Conservation (phyloP, 1,140 invertebrate genomes). For the Philaenus spumarius region DNA sequence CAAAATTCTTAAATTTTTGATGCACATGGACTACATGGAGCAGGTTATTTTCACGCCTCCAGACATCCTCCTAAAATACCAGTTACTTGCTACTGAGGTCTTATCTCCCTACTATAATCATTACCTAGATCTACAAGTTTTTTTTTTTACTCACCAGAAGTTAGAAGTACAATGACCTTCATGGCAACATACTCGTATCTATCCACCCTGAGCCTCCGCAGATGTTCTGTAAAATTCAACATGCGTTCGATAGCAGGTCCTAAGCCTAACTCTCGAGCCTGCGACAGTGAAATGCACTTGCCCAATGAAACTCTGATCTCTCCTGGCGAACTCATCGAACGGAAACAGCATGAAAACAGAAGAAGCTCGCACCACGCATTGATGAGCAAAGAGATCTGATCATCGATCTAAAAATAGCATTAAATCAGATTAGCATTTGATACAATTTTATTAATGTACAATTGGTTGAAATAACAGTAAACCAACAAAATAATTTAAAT, state of each 20-base stretch:
- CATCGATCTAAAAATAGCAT: constrained; percentile 75
- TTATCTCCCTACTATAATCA: background rate
- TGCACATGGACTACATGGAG: too few species aligned
- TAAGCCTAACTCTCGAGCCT: constrained; percentile 60
- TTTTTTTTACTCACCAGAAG: constrained; percentile 67
- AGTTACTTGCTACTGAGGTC: too few species aligned
- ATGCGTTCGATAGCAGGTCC: constrained; percentile 86
- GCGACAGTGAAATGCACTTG: constrained; percentile 67
- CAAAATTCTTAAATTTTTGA: too few species aligned
- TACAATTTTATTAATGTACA: too few species aligned
- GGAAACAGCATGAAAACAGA: constrained; percentile 86
- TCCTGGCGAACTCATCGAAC: constrained; percentile 77
- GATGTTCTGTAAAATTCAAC: constrained; percentile 89
- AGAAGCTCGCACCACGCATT: constrained; percentile 97
- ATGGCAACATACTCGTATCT: constrained; percentile 95
- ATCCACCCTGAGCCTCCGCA: constrained; percentile 84
- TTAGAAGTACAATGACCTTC: constrained; percentile 90
- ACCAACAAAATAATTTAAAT: too few species aligned
- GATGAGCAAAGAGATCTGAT: constrained; percentile 93
- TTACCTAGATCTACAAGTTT: background rate
- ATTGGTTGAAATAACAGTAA: too few species aligned
- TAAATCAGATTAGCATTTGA: too few species aligned
- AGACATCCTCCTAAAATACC: too few species aligned
- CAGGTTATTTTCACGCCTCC: too few species aligned
- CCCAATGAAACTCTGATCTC: constrained; percentile 75